phyloP scores from a whole-genome alignment of 2,113 vertebrate species.

The Antechinus stuartii region DNA sequence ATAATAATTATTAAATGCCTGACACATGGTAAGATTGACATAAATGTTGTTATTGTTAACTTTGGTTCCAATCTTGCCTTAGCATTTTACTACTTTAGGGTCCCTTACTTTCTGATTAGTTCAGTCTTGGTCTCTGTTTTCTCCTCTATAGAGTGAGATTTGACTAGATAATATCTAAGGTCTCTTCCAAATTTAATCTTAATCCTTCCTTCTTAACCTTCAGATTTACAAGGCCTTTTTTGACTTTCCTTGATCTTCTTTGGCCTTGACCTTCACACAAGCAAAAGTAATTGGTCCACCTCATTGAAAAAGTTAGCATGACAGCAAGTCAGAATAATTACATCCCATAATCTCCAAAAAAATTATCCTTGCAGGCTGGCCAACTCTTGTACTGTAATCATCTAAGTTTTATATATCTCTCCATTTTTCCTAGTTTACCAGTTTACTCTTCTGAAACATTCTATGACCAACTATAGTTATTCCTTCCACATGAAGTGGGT shows the following conservation, averaged over 20 bases:
- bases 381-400: too few species aligned
- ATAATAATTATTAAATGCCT: not conserved
- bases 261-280: not conserved
- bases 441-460: too few species aligned
- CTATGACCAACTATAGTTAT: too few species aligned
- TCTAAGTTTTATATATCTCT: too few species aligned
- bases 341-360: too few species aligned
- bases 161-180: too few species aligned
- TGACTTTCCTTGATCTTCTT: not conserved
- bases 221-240: slow-evolving; percentile 5
- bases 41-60: not conserved
- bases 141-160: too few species aligned
- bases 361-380: too few species aligned
- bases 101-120: not conserved
- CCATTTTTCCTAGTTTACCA: too few species aligned
- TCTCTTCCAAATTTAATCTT: not conserved
- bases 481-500: too few species aligned
- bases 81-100: not conserved
- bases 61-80: not conserved
- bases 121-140: not conserved
- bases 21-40: not conserved
- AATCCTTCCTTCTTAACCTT: slow-evolving; percentile 45
- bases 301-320: too few species aligned
- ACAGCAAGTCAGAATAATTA: too few species aligned
- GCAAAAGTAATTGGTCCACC: not conserved